These are phyloP conservation scores for Diabrotica virgifera DNA, from an alignment of 1,140 invertebrate genomes.

Conservation along the genomic window DNA sequence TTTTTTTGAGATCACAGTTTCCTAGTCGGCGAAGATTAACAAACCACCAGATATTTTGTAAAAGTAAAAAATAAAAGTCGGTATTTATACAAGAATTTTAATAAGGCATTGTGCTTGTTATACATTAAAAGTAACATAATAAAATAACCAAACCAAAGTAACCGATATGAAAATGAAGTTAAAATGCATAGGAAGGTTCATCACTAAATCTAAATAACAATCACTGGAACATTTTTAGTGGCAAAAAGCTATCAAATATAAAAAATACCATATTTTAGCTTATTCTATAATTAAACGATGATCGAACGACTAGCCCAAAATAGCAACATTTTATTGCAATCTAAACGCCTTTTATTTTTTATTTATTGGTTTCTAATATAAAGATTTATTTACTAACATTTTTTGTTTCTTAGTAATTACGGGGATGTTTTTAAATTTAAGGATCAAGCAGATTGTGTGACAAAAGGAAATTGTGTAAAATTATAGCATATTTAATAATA, in stretches of 20 bases:
- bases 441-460: too few relatives aligned
- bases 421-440: too few relatives aligned
- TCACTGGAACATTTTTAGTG: conserved; percentile 1
- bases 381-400: too few relatives aligned
- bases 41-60: too few relatives aligned
- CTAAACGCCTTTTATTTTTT: not conserved
- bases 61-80: not conserved
- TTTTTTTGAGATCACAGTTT: too few relatives aligned
- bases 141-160: conserved; percentile 1
- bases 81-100: not conserved
- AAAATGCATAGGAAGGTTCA: not conserved
- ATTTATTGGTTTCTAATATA: too few relatives aligned
- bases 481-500: too few relatives aligned
- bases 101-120: conserved; percentile 2
- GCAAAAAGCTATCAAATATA: conserved; percentile 3
- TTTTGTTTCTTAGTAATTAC: too few relatives aligned
- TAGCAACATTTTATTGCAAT: not conserved
- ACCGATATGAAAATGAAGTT: not conserved
- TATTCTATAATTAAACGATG: not conserved
- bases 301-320: not conserved
- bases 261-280: not conserved
- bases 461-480: too few relatives aligned
- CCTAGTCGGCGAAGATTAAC: too few relatives aligned
- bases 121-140: not conserved
- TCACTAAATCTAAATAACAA: conserved; percentile 3